Evolutionary conservation across 2,113 vertebrate genomes (phyloP).

Genomic region (Gymnorhina tibicen): DNA sequence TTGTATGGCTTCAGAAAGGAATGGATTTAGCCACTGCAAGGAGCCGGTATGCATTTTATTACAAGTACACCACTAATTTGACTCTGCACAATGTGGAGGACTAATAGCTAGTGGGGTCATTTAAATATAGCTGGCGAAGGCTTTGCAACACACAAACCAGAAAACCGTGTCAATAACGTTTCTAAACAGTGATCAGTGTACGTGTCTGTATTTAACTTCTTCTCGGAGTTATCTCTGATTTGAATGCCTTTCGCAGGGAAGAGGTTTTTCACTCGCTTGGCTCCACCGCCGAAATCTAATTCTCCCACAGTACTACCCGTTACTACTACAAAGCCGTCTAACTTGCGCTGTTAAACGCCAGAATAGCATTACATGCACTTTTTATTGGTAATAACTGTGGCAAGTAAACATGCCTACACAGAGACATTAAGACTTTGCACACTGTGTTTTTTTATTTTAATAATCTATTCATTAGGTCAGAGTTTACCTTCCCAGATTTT

Average conservation of each 20-base stretch:
- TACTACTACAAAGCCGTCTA: conserved; percentile 62
- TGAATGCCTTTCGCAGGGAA: neutral
- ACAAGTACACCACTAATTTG: conserved; percentile 17
- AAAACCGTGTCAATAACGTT: conserved; percentile 8
- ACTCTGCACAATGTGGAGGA: neutral
- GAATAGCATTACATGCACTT: conserved; percentile 38
- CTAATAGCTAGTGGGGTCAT: neutral
- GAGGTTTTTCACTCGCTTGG: neutral
- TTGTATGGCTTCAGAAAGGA: conserved; percentile 8
- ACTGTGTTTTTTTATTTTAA: conserved; percentile 3
- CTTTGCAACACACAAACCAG: neutral
- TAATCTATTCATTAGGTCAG: conserved; percentile 21
- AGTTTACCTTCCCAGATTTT: conserved; percentile 13
- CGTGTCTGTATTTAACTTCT: neutral
- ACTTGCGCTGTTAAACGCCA: conserved; percentile 49
- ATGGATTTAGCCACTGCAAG: conserved; percentile 25
- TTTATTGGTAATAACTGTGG: conserved; percentile 65
- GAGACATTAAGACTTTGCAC: conserved; percentile 22
- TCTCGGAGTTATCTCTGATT: neutral
- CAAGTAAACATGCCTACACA: conserved; percentile 64
- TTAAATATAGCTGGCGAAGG: conserved; percentile 29
- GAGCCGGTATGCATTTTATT: conserved; percentile 23
- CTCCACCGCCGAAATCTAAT: conserved; percentile 32
- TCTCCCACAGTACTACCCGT: conserved; percentile 37
- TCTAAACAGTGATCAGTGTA: neutral